Conservation (phyloP, 92 coral and sea anemone species). For the Phenganax marumi region DNA sequence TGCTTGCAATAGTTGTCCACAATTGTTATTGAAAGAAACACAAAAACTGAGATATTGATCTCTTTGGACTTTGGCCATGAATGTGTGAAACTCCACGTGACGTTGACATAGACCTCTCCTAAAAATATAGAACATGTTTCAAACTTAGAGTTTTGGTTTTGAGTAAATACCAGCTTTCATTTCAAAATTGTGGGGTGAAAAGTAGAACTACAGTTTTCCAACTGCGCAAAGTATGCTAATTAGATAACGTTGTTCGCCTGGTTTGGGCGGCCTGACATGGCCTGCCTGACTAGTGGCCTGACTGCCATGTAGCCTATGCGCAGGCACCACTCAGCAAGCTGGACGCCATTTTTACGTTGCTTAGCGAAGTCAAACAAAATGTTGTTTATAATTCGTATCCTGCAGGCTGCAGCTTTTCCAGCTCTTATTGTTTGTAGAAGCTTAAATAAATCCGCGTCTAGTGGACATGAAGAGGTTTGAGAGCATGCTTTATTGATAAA, state of each 20-base stretch:
- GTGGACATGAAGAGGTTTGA: not conserved
- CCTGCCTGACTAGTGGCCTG: no score
- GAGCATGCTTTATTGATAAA: not conserved
- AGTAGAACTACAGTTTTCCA: no score
- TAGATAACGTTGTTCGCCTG: not conserved
- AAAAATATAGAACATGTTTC: not conserved
- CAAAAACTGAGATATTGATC: not conserved
- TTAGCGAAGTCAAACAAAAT: slow-evolving; percentile 40
- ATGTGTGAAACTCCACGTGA: not conserved
- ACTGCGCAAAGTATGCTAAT: slow-evolving; percentile 2
- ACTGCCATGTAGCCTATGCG: not conserved
- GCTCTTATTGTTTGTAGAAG: not conserved
- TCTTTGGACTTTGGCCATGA: slow-evolving; percentile 2
- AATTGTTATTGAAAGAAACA: slow-evolving; percentile 15
- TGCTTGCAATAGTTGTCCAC: not conserved
- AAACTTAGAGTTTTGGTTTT: not conserved
- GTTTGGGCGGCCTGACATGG: slow-evolving; percentile 6
- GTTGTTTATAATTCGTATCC: slow-evolving; percentile 21
- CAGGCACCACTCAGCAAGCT: no score
- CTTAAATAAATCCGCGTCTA: not conserved
- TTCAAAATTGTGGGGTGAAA: no score
- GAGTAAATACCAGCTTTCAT: no score
- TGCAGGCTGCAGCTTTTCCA: not conserved
- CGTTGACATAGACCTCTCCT: slow-evolving; percentile 2
- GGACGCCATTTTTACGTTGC: slow-evolving; percentile 36